Base-by-base conservation (phyloP, 2,888 invertebrate species). In the Furcula furcula region DNA sequence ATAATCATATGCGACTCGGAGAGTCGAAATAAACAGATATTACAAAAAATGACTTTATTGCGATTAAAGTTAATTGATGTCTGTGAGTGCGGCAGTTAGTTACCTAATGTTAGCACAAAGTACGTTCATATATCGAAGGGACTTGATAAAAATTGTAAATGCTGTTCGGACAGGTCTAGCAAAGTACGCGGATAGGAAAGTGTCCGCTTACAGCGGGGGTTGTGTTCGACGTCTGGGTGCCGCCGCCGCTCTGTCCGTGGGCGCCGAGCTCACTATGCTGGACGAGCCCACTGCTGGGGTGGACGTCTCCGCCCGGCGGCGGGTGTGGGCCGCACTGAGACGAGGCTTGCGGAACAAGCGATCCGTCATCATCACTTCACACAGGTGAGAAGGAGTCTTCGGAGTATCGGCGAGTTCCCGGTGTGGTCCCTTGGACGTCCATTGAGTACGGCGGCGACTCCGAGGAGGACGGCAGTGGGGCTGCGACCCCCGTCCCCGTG, bases 281-380 rank as follows among this genome's bases (percentile, higher is more conserved):
- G 29, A 18, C 18, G 34, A 42, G 10, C 27, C 38, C 10, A 12
- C 30, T 2, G 22, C 31, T 2, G 93, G 93, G 1, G 93, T 94
- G 0, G 94, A 94, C 86, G 93, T 93, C 12, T 89, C 90, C 20
- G 92, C 93, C 7, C 74, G 93, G 27, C 78, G 93, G 18, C 90
- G 91, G 28, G 77, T 94, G 21, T 94, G 94, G 93, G 74, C 82
- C 38, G 91, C 92, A 21, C 83, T 94, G 27, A 75, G 87, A 18
- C 74, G 83, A 7, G 90, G 88, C 11, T 46, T 55, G 23, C 85
- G 86, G 0, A 53, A 71, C 63, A 10, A 68, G 58, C 90, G 91
- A 46, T 88, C 93, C 1, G 79, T 94, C 44, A 85, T 94, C 50
- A 84, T 94, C 37, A 92, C 93, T 7, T 93, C 25, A 13, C 25